Base-by-base conservation (phyloP, 2,888 invertebrate species). In the Villa cingulata region DNA sequence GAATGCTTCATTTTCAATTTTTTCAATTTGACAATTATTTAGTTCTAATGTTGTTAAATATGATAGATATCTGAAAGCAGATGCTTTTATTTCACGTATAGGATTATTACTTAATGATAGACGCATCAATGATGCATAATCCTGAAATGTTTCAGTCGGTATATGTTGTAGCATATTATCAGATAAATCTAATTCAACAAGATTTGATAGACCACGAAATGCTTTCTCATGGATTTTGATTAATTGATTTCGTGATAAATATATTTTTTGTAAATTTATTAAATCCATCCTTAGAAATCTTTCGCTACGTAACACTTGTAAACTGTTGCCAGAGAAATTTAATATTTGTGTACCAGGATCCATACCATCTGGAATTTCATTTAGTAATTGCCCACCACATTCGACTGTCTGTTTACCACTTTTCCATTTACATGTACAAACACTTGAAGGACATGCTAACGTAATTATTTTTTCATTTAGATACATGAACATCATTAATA, bases 371-470 rank as follows among this genome's bases (percentile, higher is more conserved):
- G 91, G 91, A 49, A 91, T 79, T 14, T 78, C 74, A 54, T 82
- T 77, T 46, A 91, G 72, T 46, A 80, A 81, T 62, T 83, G 83
- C 53, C 83, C 81, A 43, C 82, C 77, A 69, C 92, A 92, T 66
- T 91, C 89, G 43, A 88, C 89, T 55, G 86, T 86, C 63, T 89
- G 83, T 63, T 92, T 92, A 42, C 91, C 91, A 62, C 84, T 83
- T 68, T 89, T 90, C 91, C 91, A 91, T 66, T 88, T 89, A 74
- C 92, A 92, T 48, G 79, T 74, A 68, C 91, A 92, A 55, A 80
- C 66, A 23, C 66, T 77, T 34, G 76, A 71, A 23, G 89, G 89
- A 64, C 89, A 90, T 43, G 58, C 63, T 16, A 39, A 38, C 41
- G 48, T 49, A 43, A 51, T 32, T 9, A 36, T 36, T 45, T 27